These are phyloP conservation scores for Microhierax caerulescens DNA, from an alignment of 2,797 vertebrate species.

Conservation along the genomic window DNA sequence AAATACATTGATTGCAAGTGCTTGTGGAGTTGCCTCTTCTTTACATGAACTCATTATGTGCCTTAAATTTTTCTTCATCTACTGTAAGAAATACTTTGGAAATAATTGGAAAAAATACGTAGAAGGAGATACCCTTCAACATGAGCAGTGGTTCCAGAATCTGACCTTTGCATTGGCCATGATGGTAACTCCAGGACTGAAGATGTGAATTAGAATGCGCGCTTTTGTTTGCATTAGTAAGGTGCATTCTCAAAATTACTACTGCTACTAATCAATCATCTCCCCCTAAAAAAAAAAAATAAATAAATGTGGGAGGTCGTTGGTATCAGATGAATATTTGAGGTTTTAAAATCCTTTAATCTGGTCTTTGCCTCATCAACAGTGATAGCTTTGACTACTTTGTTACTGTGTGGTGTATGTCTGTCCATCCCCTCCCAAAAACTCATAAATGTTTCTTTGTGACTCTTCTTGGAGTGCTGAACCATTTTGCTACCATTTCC, in stretches of 20 bases:
- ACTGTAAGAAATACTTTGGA: neutral
- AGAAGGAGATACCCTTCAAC: neutral
- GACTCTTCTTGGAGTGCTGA: neutral
- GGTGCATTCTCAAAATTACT: neutral
- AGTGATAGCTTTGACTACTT: neutral
- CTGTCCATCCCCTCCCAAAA: neutral
- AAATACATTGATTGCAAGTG: neutral
- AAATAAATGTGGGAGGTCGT: neutral
- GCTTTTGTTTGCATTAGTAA: neutral
- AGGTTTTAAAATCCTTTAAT: neutral
- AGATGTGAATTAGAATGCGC: neutral
- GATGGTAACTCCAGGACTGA: neutral
- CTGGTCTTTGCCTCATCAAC: neutral
- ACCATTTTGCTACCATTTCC: neutral
- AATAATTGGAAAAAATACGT: neutral
- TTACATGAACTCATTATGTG: neutral
- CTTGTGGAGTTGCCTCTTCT: neutral
- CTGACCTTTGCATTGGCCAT: neutral
- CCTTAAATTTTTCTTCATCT: neutral
- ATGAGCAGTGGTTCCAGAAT: neutral
- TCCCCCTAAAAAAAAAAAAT: neutral
- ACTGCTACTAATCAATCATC: neutral
- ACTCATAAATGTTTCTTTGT: neutral
- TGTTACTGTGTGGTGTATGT: neutral
- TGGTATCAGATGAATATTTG: neutral